A percentile compares a stretch with the other conserved stretches of the same genome.
These are phyloP conservation scores for Brachionus sp. DNA, from an alignment of 1,140 invertebrate genomes.

Conservation along the genomic window DNA sequence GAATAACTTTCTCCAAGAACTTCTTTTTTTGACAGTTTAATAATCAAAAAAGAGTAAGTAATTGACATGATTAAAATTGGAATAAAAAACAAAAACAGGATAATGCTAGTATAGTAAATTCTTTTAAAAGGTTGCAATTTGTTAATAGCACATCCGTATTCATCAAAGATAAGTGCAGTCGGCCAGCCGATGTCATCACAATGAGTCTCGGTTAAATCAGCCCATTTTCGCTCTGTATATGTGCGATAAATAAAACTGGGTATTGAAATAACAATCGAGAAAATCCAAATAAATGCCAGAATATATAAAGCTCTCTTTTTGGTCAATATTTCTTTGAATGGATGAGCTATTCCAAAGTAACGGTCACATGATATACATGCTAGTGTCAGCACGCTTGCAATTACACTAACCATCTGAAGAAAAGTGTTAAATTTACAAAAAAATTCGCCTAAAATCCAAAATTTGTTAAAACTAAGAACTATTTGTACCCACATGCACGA, in stretches of 20 bases:
- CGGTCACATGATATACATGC: background rate
- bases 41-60: constrained; percentile 54
- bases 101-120: constrained; percentile 53
- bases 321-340: background rate
- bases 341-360: background rate
- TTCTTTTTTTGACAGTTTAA: constrained; percentile 45
- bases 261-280: background rate
- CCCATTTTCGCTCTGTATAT: background rate
- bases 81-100: constrained; percentile 54
- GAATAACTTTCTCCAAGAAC: constrained; percentile 33
- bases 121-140: constrained; percentile 48
- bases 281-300: background rate
- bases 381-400: background rate
- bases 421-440: constrained; percentile 38
- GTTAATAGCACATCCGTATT: background rate
- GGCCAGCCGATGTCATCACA: constrained; percentile 1
- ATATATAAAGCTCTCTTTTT: background rate
- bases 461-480: background rate
- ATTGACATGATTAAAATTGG: constrained; percentile 54
- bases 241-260: constrained; percentile 21
- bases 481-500: constrained; percentile 8
- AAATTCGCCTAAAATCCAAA: constrained; percentile 26
- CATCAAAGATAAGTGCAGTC: background rate
- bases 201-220: background rate
- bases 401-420: background rate